Base-by-base conservation (phyloP, 2,888 invertebrate species). In the Tachina grossa region DNA sequence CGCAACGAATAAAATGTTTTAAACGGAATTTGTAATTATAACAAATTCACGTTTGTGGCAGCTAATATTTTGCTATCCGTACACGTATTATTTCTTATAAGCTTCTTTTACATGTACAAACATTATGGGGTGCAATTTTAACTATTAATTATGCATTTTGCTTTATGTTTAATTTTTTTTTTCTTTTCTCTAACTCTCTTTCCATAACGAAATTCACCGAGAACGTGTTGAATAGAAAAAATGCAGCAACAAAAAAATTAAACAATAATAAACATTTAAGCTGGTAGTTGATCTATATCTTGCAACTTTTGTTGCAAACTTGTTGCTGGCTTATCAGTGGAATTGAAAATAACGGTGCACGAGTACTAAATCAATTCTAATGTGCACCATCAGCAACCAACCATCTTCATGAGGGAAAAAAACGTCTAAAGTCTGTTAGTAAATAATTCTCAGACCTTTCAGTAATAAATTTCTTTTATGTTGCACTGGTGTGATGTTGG, bases 101-200 rank as follows among this genome's bases (percentile, higher is more conserved):
- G n/a, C 31, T 39, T 5, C 10, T 51, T 10, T 31, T 49, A 68
- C 49, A 22, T 72, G 45, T 16, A 31, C 31, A 22, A n/a, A 59
- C 47, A 57, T 55, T 79, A 69, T 76, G 13, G 14, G 72, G 71
- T 78, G 63, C 41, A 80, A 72, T 74, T 78, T 81, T 47, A 79
- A 83, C 85, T 83, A 85, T 83, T 85, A 85, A 83, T 85, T 83
- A 85, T 85, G 83, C 85, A 85, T 85, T 85, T 85, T 83, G 51
- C 47, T 68, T 85, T 83, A 85, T 79, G 76, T 66, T 72, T 85
- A 41, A 74, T 72, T 68, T 77, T 16, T 53, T 22, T 59, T 16
- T 19, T 59, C 9, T 9, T 45, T 6, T 68, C 9, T 53, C 41
- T 65, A 11, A 41, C n/a, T 53, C 47, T 0, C 16, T 49, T 45